Conservation (phyloP, 2,797 vertebrate species). For the Enoplosus armatus region DNA sequence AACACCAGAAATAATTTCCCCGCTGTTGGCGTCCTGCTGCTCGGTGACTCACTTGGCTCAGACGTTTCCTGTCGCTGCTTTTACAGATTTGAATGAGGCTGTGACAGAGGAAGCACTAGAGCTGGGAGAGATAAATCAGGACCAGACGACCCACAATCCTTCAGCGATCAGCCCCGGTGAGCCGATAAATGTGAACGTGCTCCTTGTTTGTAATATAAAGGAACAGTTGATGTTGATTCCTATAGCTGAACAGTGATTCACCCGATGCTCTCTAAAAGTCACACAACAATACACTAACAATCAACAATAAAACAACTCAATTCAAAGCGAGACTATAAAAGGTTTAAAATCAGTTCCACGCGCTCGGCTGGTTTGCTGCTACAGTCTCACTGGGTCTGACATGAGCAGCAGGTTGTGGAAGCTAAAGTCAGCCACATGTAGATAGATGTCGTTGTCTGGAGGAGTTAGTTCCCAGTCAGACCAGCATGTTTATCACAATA, state of each 20-base stretch:
- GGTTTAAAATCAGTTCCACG: too few species aligned
- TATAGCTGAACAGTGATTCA: slow-evolving; percentile 5
- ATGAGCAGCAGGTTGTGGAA: too few species aligned
- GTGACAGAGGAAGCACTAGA: slow-evolving; percentile 29
- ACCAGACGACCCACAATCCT: slow-evolving; percentile 34
- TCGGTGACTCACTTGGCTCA: slow-evolving; percentile 61
- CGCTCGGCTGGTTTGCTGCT: too few species aligned
- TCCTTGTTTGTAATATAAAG: neutral
- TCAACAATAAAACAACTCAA: too few species aligned
- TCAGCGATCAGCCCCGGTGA: slow-evolving; percentile 35
- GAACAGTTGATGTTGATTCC: slow-evolving; percentile 1
- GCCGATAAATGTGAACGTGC: neutral
- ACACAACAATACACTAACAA: too few species aligned
- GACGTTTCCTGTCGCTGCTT: slow-evolving; percentile 35
- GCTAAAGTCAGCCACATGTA: too few species aligned
- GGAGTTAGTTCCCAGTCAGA: too few species aligned
- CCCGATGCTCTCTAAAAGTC: too few species aligned
- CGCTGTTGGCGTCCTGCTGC: slow-evolving; percentile 43
- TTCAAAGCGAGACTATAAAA: too few species aligned
- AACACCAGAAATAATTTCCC: slow-evolving; percentile 42
- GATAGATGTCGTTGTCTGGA: too few species aligned
- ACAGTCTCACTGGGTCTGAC: too few species aligned
- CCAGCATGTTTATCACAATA: too few species aligned
- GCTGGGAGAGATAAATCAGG: slow-evolving; percentile 27
- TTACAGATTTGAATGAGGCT: slow-evolving; percentile 42